A percentile compares a stretch with the other conserved stretches of the same genome.
Evolutionary conservation across 2,888 invertebrate genomes (phyloP).

Genomic region (Neocrepidodera transversa): DNA sequence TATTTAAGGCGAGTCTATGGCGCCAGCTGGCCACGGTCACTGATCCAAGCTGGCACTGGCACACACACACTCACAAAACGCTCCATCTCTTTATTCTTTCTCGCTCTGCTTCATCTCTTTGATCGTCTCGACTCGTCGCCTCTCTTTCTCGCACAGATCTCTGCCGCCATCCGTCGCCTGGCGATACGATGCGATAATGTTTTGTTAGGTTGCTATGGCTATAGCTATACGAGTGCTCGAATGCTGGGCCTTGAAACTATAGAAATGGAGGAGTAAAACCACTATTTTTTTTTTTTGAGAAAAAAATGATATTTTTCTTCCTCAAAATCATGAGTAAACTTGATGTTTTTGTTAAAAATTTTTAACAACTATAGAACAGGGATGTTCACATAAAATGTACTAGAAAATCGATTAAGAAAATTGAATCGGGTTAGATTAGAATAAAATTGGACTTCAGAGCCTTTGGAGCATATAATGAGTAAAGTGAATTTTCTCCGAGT

Average conservation of each 20-base stretch:
- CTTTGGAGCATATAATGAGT: too few species aligned
- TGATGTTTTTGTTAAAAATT: too few species aligned
- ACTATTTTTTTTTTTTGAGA: too few species aligned
- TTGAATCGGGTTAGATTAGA: too few species aligned
- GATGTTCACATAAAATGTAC: too few species aligned
- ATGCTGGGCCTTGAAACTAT: not conserved
- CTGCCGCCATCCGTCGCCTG: constrained; percentile 24
- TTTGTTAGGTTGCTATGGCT: constrained; percentile 8
- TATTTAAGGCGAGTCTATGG: constrained; percentile 61
- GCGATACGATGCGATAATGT: constrained; percentile 21
- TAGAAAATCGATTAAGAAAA: too few species aligned
- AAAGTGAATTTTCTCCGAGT: too few species aligned
- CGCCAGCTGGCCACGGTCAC: constrained; percentile 63
- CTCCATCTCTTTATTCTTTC: constrained; percentile 27
- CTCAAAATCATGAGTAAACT: too few species aligned
- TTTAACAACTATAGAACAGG: too few species aligned
- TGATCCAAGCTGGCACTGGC: constrained; percentile 53
- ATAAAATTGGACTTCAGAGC: too few species aligned
- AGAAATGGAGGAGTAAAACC: too few species aligned
- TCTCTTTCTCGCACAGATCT: constrained; percentile 25
- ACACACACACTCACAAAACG: constrained; percentile 29
- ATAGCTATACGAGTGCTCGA: not conserved
- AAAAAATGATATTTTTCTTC: too few species aligned
- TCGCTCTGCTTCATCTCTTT: constrained; percentile 34
- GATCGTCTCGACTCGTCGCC: not conserved